Evolutionary conservation across 2,888 invertebrate genomes (phyloP), one percentile per base, ranked within the genome.

Genomic region (Dermolepida albohirtum): DNA sequence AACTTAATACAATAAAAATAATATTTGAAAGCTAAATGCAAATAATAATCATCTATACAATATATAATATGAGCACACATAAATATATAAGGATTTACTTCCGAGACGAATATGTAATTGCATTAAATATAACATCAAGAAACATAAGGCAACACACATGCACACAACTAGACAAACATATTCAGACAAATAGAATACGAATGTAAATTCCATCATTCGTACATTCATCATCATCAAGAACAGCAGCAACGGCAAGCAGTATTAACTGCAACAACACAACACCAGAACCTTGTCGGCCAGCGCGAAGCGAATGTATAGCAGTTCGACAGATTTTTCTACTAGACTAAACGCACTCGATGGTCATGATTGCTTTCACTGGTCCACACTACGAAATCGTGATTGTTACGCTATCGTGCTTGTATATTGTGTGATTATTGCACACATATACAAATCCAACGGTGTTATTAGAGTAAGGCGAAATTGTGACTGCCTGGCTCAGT

Each of bases 381-480:
- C 59, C 59, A 29, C 59, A 43, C 14, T 10, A 59, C 59, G 43
- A 59, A 59, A 59, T 59, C 59, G 59, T 59, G 59, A 59, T 59
- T 59, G 59, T 59, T 59, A 47, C 27, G 59, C 44, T 59, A 59
- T 44, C 40, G 40, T 14, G 14, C 44, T 44, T 4, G 44, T 59
- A 44, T 44, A 59, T 59, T 22, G 59, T 44, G 59, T 44, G 59
- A 59, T 59, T 59, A 59, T 44, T 59, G 59, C 59, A 16, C 59
- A 43, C 41, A 59, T 29, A 57, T 57, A 59, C 44, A 59, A 12
- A 59, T 44, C 59, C 44, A 27, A 59, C 44, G 29, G 47, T 59
- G 44, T 59, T 59, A 59, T 59, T 59, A 59, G 59, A 59, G 44
- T 59, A 59, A 44, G 59, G 59, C 44, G 59, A 59, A 44, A 59